Evolutionary conservation across 2,888 invertebrate species (phyloP), one percentile per base, ranked within the genome.

Genomic region (Leptinotarsa tumamoca): DNA sequence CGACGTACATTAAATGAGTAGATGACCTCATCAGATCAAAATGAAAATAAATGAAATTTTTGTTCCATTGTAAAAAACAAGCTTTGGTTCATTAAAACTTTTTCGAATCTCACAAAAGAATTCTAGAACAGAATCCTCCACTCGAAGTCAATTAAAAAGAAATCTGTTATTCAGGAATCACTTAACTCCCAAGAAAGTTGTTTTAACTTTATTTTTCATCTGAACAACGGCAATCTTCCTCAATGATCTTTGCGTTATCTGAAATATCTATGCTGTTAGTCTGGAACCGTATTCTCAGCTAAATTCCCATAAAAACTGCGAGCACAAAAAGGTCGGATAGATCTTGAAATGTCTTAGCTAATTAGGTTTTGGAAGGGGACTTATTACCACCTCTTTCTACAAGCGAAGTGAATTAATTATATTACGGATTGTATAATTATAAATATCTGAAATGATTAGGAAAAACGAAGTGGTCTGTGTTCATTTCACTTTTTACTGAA

Each of bases 331-430:
- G 58, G 70, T 58, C 17, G 58, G 49, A 49, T 21, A 33, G 70
- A 70, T 70, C 58, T 61, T 5, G 50, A 15, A 58, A 70, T 70
- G 61, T 33, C 70, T 43, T 27, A 49, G 49, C 70, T 70, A 70
- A 70, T 70, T 70, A 70, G 70, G 50, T 70, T 70, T 70, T 70
- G 54, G 58, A 70, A 70, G 7, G 33, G 63, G 43, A 63, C 17
- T 63, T 63, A 63, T 63, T 63, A 43, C 15, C 63, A 63, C 33
- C 15, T 63, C 4, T 43, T 63, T 43, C 27, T 43, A 43, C 10
- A 43, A 43, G 43, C 3, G 10, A 43, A 43, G 43, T 43, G n/a
- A 63, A 33, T 63, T 17, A 63, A 43, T 21, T n/a, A 43, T 27
- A 23, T 23, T 58, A 27, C 17, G n/a, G 43, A n/a, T 43, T 63